phyloP scores from a whole-genome alignment of 2,113 vertebrate species.

The Atrichornis clamosus region DNA sequence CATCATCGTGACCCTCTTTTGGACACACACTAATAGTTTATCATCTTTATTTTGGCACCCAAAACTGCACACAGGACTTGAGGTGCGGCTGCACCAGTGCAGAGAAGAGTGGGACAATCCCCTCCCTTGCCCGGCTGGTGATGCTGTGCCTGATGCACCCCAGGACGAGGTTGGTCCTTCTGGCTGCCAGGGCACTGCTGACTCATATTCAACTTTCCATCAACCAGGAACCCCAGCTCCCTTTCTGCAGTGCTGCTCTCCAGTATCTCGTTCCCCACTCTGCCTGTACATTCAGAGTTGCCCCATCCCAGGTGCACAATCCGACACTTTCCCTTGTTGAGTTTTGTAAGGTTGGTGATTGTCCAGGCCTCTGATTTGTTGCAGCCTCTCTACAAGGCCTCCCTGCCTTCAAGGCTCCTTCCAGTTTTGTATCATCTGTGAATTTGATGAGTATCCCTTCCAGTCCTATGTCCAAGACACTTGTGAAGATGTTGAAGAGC shows the following conservation, averaged over 20 bases:
- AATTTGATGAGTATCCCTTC: not conserved
- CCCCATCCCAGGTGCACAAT: not conserved
- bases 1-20: not conserved
- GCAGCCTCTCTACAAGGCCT: not conserved
- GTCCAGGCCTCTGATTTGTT: not conserved
- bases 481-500: not conserved
- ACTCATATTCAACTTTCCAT: fast-evolving
- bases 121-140: fast-evolving
- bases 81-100: fast-evolving
- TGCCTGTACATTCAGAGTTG: fast-evolving
- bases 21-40: not conserved
- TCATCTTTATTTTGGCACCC: not conserved
- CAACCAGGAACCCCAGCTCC: fast-evolving
- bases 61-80: fast-evolving
- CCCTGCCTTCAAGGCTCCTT: not conserved
- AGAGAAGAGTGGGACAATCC: not conserved
- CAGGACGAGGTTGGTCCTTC: not conserved
- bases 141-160: not conserved
- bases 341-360: not conserved
- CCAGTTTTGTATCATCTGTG: not conserved
- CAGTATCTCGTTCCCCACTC: not conserved
- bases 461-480: not conserved
- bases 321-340: too few relatives aligned
- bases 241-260: not conserved
- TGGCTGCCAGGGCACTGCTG: not conserved